Evolutionary conservation across 2,888 invertebrate genomes (phyloP), one percentile per base, ranked within the genome.

Genomic region (Neoaliturus tenellus): DNA sequence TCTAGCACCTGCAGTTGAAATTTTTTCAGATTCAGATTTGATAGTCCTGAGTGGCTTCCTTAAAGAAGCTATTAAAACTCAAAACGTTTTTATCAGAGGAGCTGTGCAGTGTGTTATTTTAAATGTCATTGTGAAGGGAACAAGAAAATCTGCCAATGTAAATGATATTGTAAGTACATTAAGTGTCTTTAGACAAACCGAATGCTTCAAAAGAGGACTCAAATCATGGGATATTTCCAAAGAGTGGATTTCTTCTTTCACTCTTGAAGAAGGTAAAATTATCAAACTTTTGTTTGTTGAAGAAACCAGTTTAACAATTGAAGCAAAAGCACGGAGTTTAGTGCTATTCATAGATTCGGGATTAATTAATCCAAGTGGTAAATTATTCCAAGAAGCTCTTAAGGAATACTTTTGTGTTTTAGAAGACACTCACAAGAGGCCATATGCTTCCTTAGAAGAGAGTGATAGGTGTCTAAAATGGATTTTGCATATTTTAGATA

Each of bases 61-160:
- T 1, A 58, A 41, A 31, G 86, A 83, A 48, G 81, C 80, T 33
- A 75, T 85, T 20, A 55, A 75, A 25, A 86, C 85, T 14, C 86
- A 86, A 41, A 83, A 80, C 51, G 44, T 86, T 5, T 84, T 80
- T 62, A 84, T 86, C 39, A 85, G 86, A 71, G 85, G 85, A 62
- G 86, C 85, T 39, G 85, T 85, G 14, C 86, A 86, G 51, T 81
- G 85, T 58, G 71, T 41, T 28, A 73, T 86, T 33, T 51, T 86
- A 10, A 58, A 80, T 33, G 58, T 82, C 41, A 39, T 85, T 39
- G 62, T 69, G 35, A 78, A 75, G 28, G 35, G 83, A 25, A 73
- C 85, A 23, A 69, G 33, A 51, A 81, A 5, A 4, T 78, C 31
- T 62, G 62, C 14, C 28, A n/a, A 28, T 39, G 10, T 44, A 44